Conservation (phyloP, 2,113 vertebrate genomes). For the Parus major region DNA sequence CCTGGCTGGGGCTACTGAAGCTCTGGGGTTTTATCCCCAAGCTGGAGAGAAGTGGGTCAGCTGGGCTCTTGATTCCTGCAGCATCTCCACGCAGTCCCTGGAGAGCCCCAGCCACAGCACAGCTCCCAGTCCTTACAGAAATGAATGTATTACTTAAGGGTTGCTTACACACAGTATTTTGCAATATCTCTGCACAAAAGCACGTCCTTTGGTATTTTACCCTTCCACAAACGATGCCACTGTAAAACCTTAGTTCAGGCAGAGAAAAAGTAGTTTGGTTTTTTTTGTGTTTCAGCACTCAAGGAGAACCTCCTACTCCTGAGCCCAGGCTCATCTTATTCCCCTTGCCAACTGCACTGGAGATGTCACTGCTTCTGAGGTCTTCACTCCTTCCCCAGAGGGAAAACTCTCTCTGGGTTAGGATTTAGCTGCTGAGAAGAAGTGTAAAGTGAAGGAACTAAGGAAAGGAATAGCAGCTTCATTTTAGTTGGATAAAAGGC, state of each 20-base stretch:
- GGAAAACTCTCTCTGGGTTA: background rate
- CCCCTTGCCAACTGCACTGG: background rate
- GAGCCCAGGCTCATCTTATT: background rate
- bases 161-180: background rate
- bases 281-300: background rate
- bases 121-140: background rate
- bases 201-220: background rate
- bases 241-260: background rate
- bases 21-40: background rate
- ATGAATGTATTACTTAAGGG: background rate
- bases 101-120: background rate
- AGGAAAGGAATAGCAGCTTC: background rate
- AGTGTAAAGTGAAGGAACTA: background rate
- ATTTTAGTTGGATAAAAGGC: background rate
- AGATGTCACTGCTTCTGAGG: background rate
- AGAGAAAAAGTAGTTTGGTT: background rate
- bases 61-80: background rate
- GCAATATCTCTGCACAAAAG: background rate
- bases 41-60: conserved; percentile 30
- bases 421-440: background rate
- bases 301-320: background rate
- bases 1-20: background rate
- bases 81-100: background rate
- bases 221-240: background rate
- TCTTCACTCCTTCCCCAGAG: background rate